These are phyloP conservation scores for Darevskia nairensis DNA, from an alignment of 2,797 vertebrate species.

Conservation along the genomic window DNA sequence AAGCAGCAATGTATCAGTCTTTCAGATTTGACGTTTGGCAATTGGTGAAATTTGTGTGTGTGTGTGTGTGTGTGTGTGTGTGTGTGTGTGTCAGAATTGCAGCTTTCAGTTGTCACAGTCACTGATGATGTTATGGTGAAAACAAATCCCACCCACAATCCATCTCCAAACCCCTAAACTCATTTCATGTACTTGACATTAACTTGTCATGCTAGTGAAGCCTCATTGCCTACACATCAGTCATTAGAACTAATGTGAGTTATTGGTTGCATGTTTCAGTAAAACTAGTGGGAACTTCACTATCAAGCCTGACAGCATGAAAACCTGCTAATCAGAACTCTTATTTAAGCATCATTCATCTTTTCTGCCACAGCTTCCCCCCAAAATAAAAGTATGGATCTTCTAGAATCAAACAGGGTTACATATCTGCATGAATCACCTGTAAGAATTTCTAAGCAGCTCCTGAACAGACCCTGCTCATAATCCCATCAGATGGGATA, in stretches of 20 bases:
- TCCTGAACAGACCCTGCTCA: neutral
- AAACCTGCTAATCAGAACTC: neutral
- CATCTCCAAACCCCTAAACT: neutral
- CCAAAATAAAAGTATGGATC: neutral
- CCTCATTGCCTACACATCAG: neutral
- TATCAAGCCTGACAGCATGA: neutral
- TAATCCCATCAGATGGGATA: neutral
- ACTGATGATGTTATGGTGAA: neutral
- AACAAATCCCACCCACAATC: neutral
- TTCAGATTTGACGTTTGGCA: conserved; percentile 14
- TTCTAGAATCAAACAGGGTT: neutral
- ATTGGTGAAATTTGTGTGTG: conserved; percentile 22
- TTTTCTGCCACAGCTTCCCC: neutral
- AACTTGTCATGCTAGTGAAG: neutral
- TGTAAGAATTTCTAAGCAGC: neutral
- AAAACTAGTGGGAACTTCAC: no score
- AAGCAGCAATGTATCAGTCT: neutral
- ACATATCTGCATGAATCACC: neutral
- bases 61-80: neutral
- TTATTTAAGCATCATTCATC: neutral
- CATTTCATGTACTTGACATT: neutral
- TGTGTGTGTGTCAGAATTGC: conserved; percentile 33
- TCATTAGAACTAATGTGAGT: neutral
- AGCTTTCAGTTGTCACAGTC: conserved; percentile 33
- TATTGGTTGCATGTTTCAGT: neutral